Evolutionary conservation across 2,888 invertebrate species (phyloP), one percentile per base, ranked within the genome.

Genomic region (Bombylius major): DNA sequence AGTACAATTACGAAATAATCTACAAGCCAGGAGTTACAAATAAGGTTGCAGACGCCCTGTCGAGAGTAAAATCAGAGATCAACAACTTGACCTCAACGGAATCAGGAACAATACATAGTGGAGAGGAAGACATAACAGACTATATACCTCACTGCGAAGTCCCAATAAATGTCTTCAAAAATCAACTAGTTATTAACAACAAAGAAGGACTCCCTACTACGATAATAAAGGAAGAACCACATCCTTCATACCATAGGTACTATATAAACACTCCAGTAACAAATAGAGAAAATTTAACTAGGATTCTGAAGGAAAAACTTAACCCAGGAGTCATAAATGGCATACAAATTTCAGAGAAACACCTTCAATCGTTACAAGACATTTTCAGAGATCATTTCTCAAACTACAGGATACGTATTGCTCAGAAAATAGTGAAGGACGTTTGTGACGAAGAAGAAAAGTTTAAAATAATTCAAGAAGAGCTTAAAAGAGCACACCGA

Each of bases 1-100:
- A 59, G 47, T 59, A 60, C 23, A 60, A 58, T 12, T 56, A 50
- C 42, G 54, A 56, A 44, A 14, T 59, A 8, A 47, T 56, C 9
- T 58, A 62, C 31, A 60, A 23, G 23, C 23, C 23, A 23, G 23
- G 23, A 23, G 23, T 23, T 23, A 23, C 23, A 23, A 23, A 23
- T 23, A 23, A 23, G 23, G 23, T 23, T 23, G 23, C 23, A 23
- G 23, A 23, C 23, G 59, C 53, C 57, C 60, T 4, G 60, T 59
- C 23, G 23, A 23, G 23, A 56, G 42, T 39, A 39, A 50, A 50
- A 8, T 11, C 12, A 12, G 51, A 56, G 45, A 5, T 32, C 5
- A 56, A 54, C 39, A 32, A 13, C 4, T 9, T 46, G 4, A 48
- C 54, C 7, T 13, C 46, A 14, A 34, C 31, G 4, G n/a, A 12